These are phyloP conservation scores for Dicrurus megarhynchus DNA, from an alignment of 2,113 vertebrate genomes.

Conservation along the genomic window DNA sequence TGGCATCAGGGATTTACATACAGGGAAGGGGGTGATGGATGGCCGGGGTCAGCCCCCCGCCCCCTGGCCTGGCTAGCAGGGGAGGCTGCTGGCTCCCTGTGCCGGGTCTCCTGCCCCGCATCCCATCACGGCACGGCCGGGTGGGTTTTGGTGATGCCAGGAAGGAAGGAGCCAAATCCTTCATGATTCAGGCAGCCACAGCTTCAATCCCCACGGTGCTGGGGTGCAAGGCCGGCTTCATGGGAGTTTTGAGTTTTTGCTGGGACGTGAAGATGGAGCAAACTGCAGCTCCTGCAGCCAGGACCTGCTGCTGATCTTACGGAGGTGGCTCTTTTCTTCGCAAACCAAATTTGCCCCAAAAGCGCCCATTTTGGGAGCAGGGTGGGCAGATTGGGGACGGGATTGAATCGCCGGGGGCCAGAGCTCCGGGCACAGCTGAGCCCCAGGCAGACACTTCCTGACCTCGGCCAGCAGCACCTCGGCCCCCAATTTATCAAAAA, in stretches of 20 bases:
- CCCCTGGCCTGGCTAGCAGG: background rate
- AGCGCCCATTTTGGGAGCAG: background rate
- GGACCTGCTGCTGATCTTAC: background rate
- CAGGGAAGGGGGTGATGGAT: slow-evolving; percentile 36
- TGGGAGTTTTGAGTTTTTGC: background rate
- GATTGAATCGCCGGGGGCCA: fast-evolving
- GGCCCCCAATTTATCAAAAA: slow-evolving; percentile 11
- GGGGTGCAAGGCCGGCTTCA: fast-evolving
- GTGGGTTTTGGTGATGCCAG: background rate
- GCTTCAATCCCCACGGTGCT: fast-evolving
- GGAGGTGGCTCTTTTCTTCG: fast-evolving
- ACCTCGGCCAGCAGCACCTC: background rate
- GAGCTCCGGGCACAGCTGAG: background rate
- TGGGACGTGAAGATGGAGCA: background rate
- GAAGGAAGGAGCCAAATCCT: background rate
- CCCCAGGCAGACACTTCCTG: background rate
- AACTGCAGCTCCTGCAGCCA: background rate
- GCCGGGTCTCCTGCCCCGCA: background rate
- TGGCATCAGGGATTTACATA: slow-evolving; percentile 64
- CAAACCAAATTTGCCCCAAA: background rate
- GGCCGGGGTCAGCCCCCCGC: background rate
- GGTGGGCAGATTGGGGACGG: fast-evolving
- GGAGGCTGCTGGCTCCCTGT: background rate
- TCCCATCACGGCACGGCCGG: fast-evolving
- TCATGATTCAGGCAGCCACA: fast-evolving